Evolutionary conservation across 2,888 invertebrate species (phyloP).

Genomic region (Scaptomyza cyrtandrae): DNA sequence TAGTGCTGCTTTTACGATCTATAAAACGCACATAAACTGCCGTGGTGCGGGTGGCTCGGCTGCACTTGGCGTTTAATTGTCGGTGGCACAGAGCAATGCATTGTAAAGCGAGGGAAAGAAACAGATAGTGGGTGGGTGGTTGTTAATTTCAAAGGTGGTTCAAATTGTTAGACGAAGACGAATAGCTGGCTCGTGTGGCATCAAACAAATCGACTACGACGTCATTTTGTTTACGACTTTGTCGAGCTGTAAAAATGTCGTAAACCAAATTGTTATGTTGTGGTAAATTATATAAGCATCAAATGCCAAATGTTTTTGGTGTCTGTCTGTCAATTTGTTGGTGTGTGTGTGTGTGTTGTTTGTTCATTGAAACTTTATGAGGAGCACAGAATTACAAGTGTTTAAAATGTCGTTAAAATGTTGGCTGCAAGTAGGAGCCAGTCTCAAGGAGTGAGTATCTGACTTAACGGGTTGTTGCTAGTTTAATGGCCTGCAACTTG

Average conservation of each 20-base stretch:
- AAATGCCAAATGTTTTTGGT: conserved; percentile 64
- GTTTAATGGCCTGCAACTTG: conserved; percentile 54
- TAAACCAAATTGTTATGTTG: conserved; percentile 81
- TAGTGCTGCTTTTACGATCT: conserved; percentile 77
- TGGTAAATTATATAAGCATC: conserved; percentile 78
- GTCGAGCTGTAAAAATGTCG: conserved; percentile 77
- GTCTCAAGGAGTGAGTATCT: conserved; percentile 33
- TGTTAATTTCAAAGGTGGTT: conserved; percentile 45
- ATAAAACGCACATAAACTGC: conserved; percentile 78
- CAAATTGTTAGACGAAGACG: conserved; percentile 31
- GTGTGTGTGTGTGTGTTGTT: conserved; percentile 1
- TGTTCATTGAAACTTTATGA: conserved; percentile 52
- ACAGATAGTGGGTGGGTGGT: conserved; percentile 14
- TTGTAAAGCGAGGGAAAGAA: neutral
- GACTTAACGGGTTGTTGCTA: conserved; percentile 44
- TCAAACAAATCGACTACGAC: conserved; percentile 59
- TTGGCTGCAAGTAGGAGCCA: neutral
- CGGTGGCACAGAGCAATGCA: conserved; percentile 40
- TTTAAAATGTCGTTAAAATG: conserved; percentile 73
- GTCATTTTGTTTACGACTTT: conserved; percentile 56
- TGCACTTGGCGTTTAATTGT: conserved; percentile 71
- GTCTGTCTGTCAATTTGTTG: conserved; percentile 29
- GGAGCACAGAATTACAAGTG: conserved; percentile 43
- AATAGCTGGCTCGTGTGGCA: conserved; percentile 36
- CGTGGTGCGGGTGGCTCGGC: conserved; percentile 43